Evolutionary conservation across 2,113 vertebrate genomes (phyloP).

Genomic region (Zosterops borbonicus): DNA sequence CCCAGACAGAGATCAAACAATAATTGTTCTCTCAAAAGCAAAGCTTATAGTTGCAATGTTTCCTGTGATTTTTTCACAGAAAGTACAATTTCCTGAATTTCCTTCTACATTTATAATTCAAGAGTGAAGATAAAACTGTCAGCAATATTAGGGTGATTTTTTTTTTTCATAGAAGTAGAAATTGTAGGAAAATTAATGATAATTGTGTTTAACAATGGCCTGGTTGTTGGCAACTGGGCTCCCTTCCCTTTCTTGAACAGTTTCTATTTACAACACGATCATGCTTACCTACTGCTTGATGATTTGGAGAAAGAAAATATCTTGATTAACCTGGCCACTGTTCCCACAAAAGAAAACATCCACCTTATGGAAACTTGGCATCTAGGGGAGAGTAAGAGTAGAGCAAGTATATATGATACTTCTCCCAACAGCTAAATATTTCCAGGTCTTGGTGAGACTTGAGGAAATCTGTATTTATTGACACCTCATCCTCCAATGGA

Average conservation of each 20-base stretch:
- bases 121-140: not conserved
- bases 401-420: not conserved
- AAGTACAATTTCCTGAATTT: not conserved
- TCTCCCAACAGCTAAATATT: not conserved
- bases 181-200: not conserved
- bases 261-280: not conserved
- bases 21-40: not conserved
- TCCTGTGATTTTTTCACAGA: not conserved
- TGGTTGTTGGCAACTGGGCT: not conserved
- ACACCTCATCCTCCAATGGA: not conserved
- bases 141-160: not conserved
- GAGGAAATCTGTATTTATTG: not conserved
- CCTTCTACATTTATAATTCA: not conserved
- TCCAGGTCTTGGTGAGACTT: not conserved
- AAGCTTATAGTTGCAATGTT: not conserved
- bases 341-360: not conserved
- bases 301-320: not conserved
- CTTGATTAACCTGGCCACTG: not conserved
- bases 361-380: not conserved
- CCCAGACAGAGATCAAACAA: not conserved
- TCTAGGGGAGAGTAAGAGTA: not conserved
- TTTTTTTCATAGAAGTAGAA: not conserved
- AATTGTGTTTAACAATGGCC: not conserved
- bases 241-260: not conserved
- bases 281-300: not conserved